Base-by-base conservation (phyloP, 2,888 invertebrate genomes). In the Megastigmus dorsalis region DNA sequence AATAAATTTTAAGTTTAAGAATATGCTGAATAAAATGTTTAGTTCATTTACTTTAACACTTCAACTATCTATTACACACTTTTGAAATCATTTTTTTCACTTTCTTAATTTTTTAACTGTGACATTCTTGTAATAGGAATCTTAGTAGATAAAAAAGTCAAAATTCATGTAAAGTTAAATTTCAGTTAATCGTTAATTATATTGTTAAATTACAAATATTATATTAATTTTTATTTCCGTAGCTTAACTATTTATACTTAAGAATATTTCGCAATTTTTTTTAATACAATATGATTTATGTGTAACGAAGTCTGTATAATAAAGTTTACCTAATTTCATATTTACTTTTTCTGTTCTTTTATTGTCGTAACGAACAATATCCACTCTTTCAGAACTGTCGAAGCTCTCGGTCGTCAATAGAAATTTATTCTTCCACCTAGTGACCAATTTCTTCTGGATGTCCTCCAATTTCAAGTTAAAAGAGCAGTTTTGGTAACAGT, bases 251-350 rank as follows among this genome's bases (percentile, higher is more conserved):
- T 74, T 67, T 76, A 74, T 76, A 73, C 36, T 55, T 74, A 76
- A 62, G 26, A 69, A 28, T 48, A 60, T 70, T 72, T 72, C 60
- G 45, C 60, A 54, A 70, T 48, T 74, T 70, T 69, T 71, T 59
- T 66, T 67, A 62, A 48, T 71, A 10, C 43, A 62, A 45, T 65
- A 50, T 54, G 15, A 70, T 74, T 75, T 76, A 38, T 76, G 74
- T 73, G 69, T 74, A 70, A 70, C 70, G 13, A 72, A 74, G 60
- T 76, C 66, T 70, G 76, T 76, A 76, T 55, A 76, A 76, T 76
- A 76, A 76, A 76, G 38, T 62, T 74, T 63, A 71, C 63, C 54
- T 67, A 26, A 60, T 75, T 74, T 59, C 38, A 57, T 68, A 74
- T 50, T 45, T 45, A 43, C 13, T 63, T 26, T 7, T 36, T 33